phyloP scores from a whole-genome alignment of 2,888 invertebrate genomes.

The Gordius sp. region DNA sequence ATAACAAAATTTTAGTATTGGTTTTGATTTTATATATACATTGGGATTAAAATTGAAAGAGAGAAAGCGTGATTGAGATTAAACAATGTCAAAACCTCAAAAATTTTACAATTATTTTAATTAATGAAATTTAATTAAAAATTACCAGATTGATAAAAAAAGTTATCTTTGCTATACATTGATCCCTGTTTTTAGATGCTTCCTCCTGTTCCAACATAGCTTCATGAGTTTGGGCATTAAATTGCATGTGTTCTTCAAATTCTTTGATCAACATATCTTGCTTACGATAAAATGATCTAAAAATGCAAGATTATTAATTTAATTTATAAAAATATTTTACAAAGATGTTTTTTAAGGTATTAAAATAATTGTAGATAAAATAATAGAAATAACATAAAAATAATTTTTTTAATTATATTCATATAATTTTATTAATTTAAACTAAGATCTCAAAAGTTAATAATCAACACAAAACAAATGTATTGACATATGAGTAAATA shows the following conservation, averaged over 20 bases:
- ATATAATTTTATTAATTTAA: not conserved
- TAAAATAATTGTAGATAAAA: not conserved
- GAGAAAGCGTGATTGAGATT: too few relatives aligned
- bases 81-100: not conserved
- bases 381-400: not conserved
- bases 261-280: conserved; percentile 5
- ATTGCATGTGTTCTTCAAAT: conserved; percentile 4
- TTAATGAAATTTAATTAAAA: not conserved
- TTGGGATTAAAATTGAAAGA: too few relatives aligned
- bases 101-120: not conserved
- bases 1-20: too few relatives aligned
- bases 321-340: not conserved
- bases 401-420: not conserved
- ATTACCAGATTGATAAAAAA: conserved; percentile 2
- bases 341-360: not conserved
- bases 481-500: too few relatives aligned
- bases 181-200: not conserved
- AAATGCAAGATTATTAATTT: not conserved
- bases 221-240: not conserved
- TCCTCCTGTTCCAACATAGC: not conserved
- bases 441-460: too few relatives aligned
- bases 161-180: conserved; percentile 9
- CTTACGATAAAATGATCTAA: not conserved
- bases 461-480: too few relatives aligned
- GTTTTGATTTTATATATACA: too few relatives aligned